Base-by-base conservation (phyloP, 1,140 invertebrate genomes). In the Lordiphosa mommai region DNA sequence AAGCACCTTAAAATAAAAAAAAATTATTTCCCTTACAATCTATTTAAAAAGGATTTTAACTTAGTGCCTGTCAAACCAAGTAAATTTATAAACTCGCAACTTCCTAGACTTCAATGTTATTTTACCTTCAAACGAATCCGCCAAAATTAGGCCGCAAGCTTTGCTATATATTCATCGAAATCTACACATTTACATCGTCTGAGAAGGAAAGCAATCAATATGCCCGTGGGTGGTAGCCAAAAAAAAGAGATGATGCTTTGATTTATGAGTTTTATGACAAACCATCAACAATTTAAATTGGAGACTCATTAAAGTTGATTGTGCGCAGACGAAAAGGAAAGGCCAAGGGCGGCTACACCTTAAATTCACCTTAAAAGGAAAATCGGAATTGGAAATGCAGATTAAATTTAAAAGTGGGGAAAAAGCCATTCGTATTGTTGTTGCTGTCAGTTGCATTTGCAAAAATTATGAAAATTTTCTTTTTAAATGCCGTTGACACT, bases 181-280 rank as follows among this genome's bases (percentile, higher is more conserved):
- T n/a, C n/a, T 27, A 27, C 23, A 27, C 7, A 27, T 27, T 27
- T 27, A 7, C 23, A 7, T 27, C 23, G 23, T 27, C 23, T 27
- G 7, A 27, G 4, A 6, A 27, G 23, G 52, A 41, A 68, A 63
- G 43, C 59, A 63, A 68, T 68, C 65, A 68, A 68, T 64, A 64
- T 29, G 30, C 14, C 16, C 30, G 40, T 29, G 40, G 33, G 40
- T 43, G 40, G 40, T 13, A 27, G 23, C 23, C 23, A 27, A 27
- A 27, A 27, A 23, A 14, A 9, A 2, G 41, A 13, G 16, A n/a
- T 12, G 50, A 29, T n/a, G 41, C 53, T 58, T 52, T 68, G 65
- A 68, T 68, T 68, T 68, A 68, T 58, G 50, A 57, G 65, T 36
- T 58, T 68, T 64, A 64, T 68, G 57, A 61, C 57, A 53, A 47